Percentiles rank a stretch among this genome's conserved stretches.
Evolutionary conservation across 2,888 invertebrate genomes (phyloP).

Genomic region (Ellobium chinense): DNA sequence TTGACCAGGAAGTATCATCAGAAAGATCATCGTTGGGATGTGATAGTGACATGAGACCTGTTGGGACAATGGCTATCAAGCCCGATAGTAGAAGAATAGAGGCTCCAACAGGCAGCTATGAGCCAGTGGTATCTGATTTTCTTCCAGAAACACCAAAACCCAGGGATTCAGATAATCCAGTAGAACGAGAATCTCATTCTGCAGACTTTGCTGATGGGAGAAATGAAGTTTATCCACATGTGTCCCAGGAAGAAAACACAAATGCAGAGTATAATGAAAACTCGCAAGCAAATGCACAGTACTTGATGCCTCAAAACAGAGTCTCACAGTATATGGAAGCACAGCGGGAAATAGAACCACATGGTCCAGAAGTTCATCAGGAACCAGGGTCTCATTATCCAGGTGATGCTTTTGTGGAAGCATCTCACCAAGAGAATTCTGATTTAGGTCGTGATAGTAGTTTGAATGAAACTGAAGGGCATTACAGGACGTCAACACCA

Average conservation of each 20-base stretch:
- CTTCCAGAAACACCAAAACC: neutral
- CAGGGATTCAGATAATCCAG: neutral
- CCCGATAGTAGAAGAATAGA: neutral
- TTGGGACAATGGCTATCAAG: neutral
- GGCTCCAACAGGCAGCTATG: neutral
- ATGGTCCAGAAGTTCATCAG: too few relatives aligned
- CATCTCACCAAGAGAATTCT: neutral
- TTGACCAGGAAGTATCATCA: neutral
- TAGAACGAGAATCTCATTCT: neutral
- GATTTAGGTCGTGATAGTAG: neutral
- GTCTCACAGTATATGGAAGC: too few relatives aligned
- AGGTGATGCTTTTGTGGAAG: too few relatives aligned
- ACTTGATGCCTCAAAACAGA: too few relatives aligned
- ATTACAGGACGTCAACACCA: neutral
- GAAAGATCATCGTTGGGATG: neutral
- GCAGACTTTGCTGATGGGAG: too few relatives aligned
- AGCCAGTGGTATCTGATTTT: constrained; percentile 9
- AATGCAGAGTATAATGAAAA: too few relatives aligned
- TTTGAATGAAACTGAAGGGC: neutral
- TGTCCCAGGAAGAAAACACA: too few relatives aligned
- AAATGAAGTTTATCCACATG: too few relatives aligned
- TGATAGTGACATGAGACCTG: neutral
- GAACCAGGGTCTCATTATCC: too few relatives aligned
- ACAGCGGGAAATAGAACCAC: too few relatives aligned
- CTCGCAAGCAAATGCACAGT: too few relatives aligned